phyloP scores from a whole-genome alignment of 1,140 invertebrate genomes.

The Trichonephila clavipes region DNA sequence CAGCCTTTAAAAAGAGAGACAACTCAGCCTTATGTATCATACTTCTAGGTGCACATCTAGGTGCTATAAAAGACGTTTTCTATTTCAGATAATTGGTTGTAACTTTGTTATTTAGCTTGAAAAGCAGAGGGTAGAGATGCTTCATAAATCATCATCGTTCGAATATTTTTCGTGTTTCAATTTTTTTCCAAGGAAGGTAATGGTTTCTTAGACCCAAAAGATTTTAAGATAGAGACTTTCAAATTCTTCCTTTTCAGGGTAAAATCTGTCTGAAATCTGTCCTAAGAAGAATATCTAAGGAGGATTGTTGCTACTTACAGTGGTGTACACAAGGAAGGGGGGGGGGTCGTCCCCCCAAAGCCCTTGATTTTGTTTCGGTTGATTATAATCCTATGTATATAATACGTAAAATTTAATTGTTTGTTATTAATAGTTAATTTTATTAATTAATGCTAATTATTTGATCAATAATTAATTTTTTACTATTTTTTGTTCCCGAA shows the following conservation, averaged over 20 bases:
- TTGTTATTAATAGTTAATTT: too few species aligned
- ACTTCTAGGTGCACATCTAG: not conserved
- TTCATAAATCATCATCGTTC: not conserved
- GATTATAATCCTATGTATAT: too few species aligned
- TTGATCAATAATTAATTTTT: too few species aligned
- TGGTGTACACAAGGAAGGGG: too few species aligned
- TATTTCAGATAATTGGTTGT: slow-evolving; percentile 57
- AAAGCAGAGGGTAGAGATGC: not conserved
- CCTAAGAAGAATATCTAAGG: too few species aligned
- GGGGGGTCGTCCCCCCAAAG: too few species aligned
- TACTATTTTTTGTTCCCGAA: too few species aligned
- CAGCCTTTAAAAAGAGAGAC: slow-evolving; percentile 32
- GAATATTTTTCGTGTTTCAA: not conserved
- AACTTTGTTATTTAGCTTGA: slow-evolving; percentile 42
- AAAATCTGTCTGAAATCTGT: not conserved
- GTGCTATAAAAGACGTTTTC: slow-evolving; percentile 63
- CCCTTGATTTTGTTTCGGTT: too few species aligned
- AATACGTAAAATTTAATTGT: too few species aligned
- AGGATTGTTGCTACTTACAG: too few species aligned
- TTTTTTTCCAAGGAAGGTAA: not conserved
- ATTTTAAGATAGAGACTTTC: not conserved
- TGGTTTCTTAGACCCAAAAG: not conserved
- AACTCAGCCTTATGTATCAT: not conserved
- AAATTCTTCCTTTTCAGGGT: not conserved
- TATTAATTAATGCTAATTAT: too few species aligned